Conservation (phyloP, 2,113 vertebrate species). For the Podarcis cretensis region DNA sequence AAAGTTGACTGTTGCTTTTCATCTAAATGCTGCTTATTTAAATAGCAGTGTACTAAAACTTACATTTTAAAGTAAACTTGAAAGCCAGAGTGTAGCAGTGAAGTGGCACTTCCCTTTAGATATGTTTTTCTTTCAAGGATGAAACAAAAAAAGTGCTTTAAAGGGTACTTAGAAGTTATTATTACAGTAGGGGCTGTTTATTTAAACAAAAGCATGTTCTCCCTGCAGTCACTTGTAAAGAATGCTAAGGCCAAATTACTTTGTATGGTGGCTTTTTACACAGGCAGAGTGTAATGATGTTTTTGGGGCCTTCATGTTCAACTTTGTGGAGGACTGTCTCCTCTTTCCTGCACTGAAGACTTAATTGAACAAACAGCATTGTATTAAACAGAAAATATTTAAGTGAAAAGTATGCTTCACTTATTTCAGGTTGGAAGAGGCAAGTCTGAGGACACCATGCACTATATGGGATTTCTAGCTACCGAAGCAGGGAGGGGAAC, state of each 20-base stretch:
- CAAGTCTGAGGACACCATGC: too few relatives aligned
- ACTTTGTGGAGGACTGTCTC: neutral
- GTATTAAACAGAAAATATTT: neutral
- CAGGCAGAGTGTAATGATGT: neutral
- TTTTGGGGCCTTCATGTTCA: neutral
- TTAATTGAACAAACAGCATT: neutral
- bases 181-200: constrained; percentile 1
- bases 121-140: constrained; percentile 23
- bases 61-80: constrained; percentile 13
- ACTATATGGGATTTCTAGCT: too few relatives aligned
- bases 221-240: constrained; percentile 2
- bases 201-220: neutral
- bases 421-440: neutral
- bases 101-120: neutral
- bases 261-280: constrained; percentile 33
- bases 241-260: constrained; percentile 9
- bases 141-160: constrained; percentile 16
- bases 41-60: neutral
- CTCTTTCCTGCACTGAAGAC: neutral
- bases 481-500: too few relatives aligned
- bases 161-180: neutral
- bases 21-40: neutral
- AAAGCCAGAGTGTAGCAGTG: constrained; percentile 1
- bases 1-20: neutral
- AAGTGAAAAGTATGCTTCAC: neutral